phyloP scores from a whole-genome alignment of 1,140 invertebrate genomes.

The Drosophila melanogaster region Release_6_plus_ISO1_MT NT_033779.5:4683501-4684000 shows the following conservation, averaged over 20 bases:
- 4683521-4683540: slow-evolving; percentile 51
- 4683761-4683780: slow-evolving; percentile 45
- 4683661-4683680: slow-evolving; percentile 3
- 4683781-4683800: slow-evolving; percentile 22
- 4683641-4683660: slow-evolving; percentile 46
- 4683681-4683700: slow-evolving; percentile 65
- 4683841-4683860: slow-evolving; percentile 45
- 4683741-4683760: slow-evolving; percentile 62
- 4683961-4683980: slow-evolving; percentile 35
- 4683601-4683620: slow-evolving; percentile 24
- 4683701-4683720: slow-evolving; percentile 27
- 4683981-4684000: slow-evolving; percentile 28
- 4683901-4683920: slow-evolving; percentile 63
- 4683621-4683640: slow-evolving; percentile 52
- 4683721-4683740: slow-evolving; percentile 57
- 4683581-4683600: slow-evolving; percentile 52
- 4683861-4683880: slow-evolving; percentile 66
- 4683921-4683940: slow-evolving; percentile 42
- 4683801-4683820: slow-evolving; percentile 7
- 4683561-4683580: slow-evolving; percentile 48
- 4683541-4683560: slow-evolving; percentile 77
- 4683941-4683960: slow-evolving; percentile 52
- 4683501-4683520: slow-evolving; percentile 78
- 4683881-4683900: slow-evolving; percentile 56
- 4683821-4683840: background rate